Evolutionary conservation across 2,888 invertebrate species (phyloP).

Genomic region (Ecliptopera silaceata): DNA sequence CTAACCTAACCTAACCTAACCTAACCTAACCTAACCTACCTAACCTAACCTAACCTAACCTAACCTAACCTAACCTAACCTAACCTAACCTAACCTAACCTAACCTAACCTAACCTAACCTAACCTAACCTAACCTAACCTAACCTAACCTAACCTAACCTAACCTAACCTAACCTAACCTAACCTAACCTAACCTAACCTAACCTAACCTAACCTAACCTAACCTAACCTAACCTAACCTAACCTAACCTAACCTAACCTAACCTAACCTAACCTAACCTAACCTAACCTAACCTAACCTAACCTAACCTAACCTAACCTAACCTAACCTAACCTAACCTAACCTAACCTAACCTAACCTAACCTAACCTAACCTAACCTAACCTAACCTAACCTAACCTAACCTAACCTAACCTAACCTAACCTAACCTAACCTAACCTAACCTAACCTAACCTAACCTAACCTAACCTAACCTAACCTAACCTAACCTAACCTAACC

Average conservation of each 20-base stretch:
- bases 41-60: constrained; percentile 21
- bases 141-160: constrained; percentile 21
- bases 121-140: constrained; percentile 22
- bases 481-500: constrained; percentile 21
- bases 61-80: constrained; percentile 25
- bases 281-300: constrained; percentile 25
- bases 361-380: constrained; percentile 21
- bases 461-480: constrained; percentile 23
- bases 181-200: constrained; percentile 27
- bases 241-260: constrained; percentile 23
- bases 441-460: constrained; percentile 26
- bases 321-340: constrained; percentile 28
- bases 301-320: constrained; percentile 27
- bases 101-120: constrained; percentile 28
- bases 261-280: constrained; percentile 21
- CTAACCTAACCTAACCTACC: constrained; percentile 23
- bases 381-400: constrained; percentile 23
- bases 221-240: constrained; percentile 26
- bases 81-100: constrained; percentile 27
- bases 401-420: constrained; percentile 27
- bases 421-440: constrained; percentile 26
- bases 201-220: constrained; percentile 26
- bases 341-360: constrained; percentile 22
- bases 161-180: constrained; percentile 23
- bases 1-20: constrained; percentile 27